Conservation (phyloP, 2,113 vertebrate genomes). For the Anolis carolinensis region DNA sequence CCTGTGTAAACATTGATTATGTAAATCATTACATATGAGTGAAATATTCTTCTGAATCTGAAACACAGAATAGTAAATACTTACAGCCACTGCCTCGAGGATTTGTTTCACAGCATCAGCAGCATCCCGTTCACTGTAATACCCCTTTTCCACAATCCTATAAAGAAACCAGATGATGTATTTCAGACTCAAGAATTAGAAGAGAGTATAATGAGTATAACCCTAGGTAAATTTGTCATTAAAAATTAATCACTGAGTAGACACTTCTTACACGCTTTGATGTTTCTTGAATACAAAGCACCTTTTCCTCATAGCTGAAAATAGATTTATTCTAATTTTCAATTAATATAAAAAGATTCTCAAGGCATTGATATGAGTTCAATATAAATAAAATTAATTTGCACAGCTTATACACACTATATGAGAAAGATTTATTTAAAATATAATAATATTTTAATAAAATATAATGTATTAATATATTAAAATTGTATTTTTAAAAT, state of each 20-base stretch:
- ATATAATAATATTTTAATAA: no score
- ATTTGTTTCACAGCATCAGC: slow-evolving; percentile 89
- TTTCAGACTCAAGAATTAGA: slow-evolving; percentile 32
- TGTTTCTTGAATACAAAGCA: not conserved
- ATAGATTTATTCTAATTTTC: not conserved
- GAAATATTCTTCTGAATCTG: not conserved
- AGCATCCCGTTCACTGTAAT: slow-evolving; percentile 88
- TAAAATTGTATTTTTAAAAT: not conserved
- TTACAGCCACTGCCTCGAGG: slow-evolving; percentile 87
- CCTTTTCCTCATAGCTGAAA: not conserved
- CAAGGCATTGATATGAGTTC: not conserved
- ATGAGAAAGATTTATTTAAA: no score
- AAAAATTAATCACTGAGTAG: slow-evolving; percentile 40
- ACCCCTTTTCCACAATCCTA: slow-evolving; percentile 91
- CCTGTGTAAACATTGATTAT: not conserved
- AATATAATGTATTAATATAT: no score
- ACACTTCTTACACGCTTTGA: not conserved
- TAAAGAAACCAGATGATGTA: slow-evolving; percentile 45
- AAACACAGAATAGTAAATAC: slow-evolving; percentile 63
- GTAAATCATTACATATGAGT: not conserved
- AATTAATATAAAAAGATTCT: slow-evolving; percentile 13
- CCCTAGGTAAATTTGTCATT: slow-evolving; percentile 5
- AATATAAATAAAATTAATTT: not conserved
- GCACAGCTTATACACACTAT: not conserved
- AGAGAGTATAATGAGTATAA: not conserved